Conservation (phyloP, 2,888 invertebrate species). For the Oscheius sp. region DNA sequence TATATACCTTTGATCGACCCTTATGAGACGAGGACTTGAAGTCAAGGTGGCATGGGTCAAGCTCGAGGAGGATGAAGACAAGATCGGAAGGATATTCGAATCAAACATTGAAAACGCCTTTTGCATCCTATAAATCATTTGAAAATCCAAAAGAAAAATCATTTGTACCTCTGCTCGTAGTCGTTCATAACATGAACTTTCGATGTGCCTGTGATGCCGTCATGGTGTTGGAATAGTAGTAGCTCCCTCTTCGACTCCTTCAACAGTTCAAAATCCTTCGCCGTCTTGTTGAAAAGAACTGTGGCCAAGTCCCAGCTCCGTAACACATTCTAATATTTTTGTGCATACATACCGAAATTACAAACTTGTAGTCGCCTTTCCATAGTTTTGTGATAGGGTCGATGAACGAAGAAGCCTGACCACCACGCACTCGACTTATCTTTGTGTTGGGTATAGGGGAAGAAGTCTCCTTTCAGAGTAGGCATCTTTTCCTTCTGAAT, state of each 20-base stretch:
- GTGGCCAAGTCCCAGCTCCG: constrained; percentile 42
- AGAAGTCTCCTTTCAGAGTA: constrained; percentile 84
- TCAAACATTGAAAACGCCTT: not conserved
- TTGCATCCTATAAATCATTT: not conserved
- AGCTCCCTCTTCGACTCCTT: constrained; percentile 83
- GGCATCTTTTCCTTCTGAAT: constrained; percentile 76
- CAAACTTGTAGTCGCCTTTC: constrained; percentile 73
- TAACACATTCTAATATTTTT: not conserved
- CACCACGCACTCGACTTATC: constrained; percentile 79
- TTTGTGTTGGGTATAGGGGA: constrained; percentile 93
- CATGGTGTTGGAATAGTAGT: constrained; percentile 95
- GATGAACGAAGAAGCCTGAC: constrained; percentile 94
- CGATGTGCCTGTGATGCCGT: constrained; percentile 95
- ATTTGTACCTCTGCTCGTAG: constrained; percentile 81
- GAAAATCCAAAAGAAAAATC: not conserved
- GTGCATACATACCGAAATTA: not conserved
- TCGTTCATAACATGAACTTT: constrained; percentile 92
- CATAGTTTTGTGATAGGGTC: constrained; percentile 80
- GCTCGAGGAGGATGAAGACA: too few relatives aligned
- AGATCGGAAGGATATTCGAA: too few relatives aligned
- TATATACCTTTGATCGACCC: not conserved
- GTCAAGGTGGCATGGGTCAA: not conserved
- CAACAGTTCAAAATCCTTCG: constrained; percentile 53
- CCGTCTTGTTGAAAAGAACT: constrained; percentile 2
- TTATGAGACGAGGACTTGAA: not conserved